phyloP scores from a whole-genome alignment of 2,797 vertebrate species.

The Microctenopoma steveboyesi region DNA sequence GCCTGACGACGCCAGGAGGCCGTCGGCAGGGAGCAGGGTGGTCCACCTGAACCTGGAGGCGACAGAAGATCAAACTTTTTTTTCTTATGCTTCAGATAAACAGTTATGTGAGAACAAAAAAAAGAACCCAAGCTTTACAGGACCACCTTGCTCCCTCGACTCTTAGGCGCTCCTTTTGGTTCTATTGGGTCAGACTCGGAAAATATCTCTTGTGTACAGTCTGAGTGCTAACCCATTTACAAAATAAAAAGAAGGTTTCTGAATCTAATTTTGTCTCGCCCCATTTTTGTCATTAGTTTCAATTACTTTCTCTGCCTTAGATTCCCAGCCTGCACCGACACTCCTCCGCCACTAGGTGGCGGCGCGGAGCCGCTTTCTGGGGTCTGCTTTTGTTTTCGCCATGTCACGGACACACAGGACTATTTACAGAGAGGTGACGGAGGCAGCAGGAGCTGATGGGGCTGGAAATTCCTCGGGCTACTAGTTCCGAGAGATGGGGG shows the following conservation, averaged over 20 bases:
- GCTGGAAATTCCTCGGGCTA: conserved; percentile 39
- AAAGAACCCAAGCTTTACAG: conserved; percentile 5
- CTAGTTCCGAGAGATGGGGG: conserved; percentile 18
- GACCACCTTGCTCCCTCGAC: conserved; percentile 82
- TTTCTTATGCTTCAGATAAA: conserved; percentile 22
- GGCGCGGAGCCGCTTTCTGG: background rate
- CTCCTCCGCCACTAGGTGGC: conserved; percentile 54
- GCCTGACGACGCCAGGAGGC: conserved; percentile 45
- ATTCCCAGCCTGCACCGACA: conserved; percentile 15
- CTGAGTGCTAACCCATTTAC: conserved; percentile 90
- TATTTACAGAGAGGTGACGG: conserved; percentile 68
- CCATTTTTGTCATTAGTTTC: conserved; percentile 49
- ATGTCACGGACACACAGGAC: conserved; percentile 65
- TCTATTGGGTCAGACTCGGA: conserved; percentile 90
- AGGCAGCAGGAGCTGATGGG: conserved; percentile 58
- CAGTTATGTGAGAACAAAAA: background rate
- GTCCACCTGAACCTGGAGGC: conserved; percentile 32
- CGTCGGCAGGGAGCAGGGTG: conserved; percentile 56
- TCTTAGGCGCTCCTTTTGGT: conserved; percentile 87
- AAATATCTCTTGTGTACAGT: conserved; percentile 93
- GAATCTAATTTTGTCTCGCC: conserved; percentile 63
- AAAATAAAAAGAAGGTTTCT: conserved; percentile 74
- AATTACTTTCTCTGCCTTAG: conserved; percentile 6
- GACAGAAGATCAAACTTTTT: conserved; percentile 14
- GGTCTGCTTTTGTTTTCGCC: conserved; percentile 51